Conservation (phyloP, 2,113 vertebrate species). For the Istiophorus platypterus region DNA sequence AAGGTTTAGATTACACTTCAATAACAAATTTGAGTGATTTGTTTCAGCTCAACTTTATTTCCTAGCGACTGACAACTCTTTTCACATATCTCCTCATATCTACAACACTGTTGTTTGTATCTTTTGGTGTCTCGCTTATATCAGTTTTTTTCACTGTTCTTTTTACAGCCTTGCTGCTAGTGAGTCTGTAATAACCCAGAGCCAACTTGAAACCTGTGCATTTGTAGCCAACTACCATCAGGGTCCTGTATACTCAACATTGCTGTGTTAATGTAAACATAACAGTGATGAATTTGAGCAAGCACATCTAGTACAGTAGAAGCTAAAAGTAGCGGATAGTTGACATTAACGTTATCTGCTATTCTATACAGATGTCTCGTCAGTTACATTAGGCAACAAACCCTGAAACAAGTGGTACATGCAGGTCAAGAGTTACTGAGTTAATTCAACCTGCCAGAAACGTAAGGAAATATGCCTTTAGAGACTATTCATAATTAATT, state of each 20-base stretch:
- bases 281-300: neutral
- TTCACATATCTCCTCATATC: neutral
- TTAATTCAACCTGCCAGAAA: neutral
- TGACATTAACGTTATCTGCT: neutral
- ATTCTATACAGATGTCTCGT: neutral
- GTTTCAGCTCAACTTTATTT: neutral
- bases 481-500: neutral
- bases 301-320: neutral
- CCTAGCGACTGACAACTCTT: neutral
- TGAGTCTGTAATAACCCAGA: neutral
- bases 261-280: slow-evolving; percentile 1
- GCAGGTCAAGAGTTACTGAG: neutral
- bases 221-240: neutral
- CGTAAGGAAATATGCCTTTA: neutral
- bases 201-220: neutral
- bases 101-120: neutral
- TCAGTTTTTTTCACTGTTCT: neutral
- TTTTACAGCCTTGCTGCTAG: neutral
- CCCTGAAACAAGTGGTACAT: neutral
- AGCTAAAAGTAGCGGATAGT: neutral
- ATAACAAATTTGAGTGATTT: neutral
- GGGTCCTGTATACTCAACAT: neutral
- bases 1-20: neutral
- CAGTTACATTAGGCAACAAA: neutral
- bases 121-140: neutral